Evolutionary conservation across 2,113 vertebrate species (phyloP).

Genomic region (Buteo buteo): DNA sequence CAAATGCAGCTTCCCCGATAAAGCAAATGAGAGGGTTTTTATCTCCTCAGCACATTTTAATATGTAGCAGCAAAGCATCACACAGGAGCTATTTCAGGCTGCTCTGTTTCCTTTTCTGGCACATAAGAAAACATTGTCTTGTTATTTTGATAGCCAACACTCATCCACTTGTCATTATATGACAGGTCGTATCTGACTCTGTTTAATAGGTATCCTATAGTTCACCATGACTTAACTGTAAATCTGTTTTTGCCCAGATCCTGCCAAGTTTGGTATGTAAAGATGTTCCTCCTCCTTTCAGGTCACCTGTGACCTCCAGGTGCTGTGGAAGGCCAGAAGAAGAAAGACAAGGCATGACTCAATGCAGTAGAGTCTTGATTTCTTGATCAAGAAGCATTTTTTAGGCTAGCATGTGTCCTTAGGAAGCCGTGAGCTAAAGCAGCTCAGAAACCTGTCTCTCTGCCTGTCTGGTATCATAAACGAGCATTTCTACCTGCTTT

Average conservation of each 20-base stretch:
- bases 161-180: background rate
- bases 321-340: background rate
- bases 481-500: background rate
- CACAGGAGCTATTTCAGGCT: constrained; percentile 24
- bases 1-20: background rate
- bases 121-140: background rate
- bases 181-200: background rate
- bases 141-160: background rate
- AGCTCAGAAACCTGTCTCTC: background rate
- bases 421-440: background rate
- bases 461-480: background rate
- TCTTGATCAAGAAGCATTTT: background rate
- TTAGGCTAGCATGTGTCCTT: background rate
- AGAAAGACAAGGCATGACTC: background rate
- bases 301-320: background rate
- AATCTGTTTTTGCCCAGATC: background rate
- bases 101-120: background rate
- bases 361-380: background rate
- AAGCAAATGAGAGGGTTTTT: constrained; percentile 18
- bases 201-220: background rate
- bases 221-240: background rate
- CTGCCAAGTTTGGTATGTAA: background rate
- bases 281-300: background rate
- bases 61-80: constrained; percentile 30
- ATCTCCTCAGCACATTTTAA: background rate